Percentiles rank a stretch among this genome's conserved stretches.
Conservation (phyloP, 2,113 vertebrate species). For the Trachemys scripta region DNA sequence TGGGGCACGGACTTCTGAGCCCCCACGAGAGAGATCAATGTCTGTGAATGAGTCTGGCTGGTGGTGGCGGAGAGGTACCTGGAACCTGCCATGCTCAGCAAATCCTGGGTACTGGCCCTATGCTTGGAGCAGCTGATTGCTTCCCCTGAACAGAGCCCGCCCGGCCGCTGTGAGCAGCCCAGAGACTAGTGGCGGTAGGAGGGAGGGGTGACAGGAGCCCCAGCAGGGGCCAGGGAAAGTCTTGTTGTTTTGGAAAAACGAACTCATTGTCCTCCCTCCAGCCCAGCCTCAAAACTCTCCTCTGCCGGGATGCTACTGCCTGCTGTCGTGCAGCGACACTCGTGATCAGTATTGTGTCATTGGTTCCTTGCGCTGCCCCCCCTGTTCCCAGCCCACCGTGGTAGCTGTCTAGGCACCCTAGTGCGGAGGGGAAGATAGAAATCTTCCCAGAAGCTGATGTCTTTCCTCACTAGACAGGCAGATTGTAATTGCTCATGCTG, state of each 20-base stretch:
- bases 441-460: background rate
- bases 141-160: background rate
- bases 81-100: background rate
- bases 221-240: background rate
- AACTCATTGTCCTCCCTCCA: background rate
- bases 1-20: background rate
- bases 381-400: background rate
- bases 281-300: background rate
- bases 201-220: background rate
- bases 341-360: background rate
- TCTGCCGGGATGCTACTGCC: background rate
- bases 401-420: background rate
- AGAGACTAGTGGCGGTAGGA: background rate
- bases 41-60: background rate
- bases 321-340: too few relatives aligned
- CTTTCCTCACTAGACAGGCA: background rate
- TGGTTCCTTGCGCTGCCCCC: background rate
- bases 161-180: background rate
- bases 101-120: background rate
- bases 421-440: background rate
- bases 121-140: background rate
- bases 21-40: background rate
- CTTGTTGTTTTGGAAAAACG: background rate
- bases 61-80: background rate
- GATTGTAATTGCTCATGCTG: background rate